A percentile compares a stretch with the other conserved stretches of the same genome.
These are phyloP conservation scores for Phaonia tiefii DNA, from an alignment of 2,888 invertebrate genomes.

Conservation along the genomic window DNA sequence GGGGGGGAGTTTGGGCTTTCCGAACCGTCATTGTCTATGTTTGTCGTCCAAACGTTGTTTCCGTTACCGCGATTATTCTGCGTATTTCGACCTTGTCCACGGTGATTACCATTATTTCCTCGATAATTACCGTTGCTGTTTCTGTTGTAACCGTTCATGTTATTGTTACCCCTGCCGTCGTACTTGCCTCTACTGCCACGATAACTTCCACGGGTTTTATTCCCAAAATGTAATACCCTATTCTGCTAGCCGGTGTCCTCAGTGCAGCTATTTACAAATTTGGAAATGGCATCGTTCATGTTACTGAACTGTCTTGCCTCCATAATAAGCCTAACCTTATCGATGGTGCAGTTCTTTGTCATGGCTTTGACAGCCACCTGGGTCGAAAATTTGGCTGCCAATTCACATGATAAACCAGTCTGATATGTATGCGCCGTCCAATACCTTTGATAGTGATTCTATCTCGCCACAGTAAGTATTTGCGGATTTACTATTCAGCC, in stretches of 20 bases:
- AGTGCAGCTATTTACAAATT: constrained; percentile 43
- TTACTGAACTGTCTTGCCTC: constrained; percentile 51
- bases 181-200: not conserved
- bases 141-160: too few relatives aligned
- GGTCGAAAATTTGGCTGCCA: too few relatives aligned
- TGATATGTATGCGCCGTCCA: constrained; percentile 35
- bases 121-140: too few relatives aligned
- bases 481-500: not conserved
- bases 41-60: too few relatives aligned
- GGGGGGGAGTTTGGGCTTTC: too few relatives aligned
- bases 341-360: constrained; percentile 43
- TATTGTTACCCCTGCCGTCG: not conserved
- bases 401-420: constrained; percentile 45
- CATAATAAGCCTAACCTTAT: constrained; percentile 53
- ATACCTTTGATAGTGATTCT: not conserved
- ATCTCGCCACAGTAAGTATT: not conserved
- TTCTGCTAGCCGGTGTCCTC: constrained; percentile 18
- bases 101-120: too few relatives aligned
- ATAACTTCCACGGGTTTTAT: not conserved
- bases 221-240: not conserved
- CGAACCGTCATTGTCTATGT: too few relatives aligned
- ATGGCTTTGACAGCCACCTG: too few relatives aligned
- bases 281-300: constrained; percentile 52
- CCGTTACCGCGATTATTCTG: too few relatives aligned
- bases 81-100: too few relatives aligned